Percentiles rank a stretch among this genome's conserved stretches.
phyloP scores from a whole-genome alignment of 1,140 invertebrate genomes.

The Aphaenogaster floridana region DNA sequence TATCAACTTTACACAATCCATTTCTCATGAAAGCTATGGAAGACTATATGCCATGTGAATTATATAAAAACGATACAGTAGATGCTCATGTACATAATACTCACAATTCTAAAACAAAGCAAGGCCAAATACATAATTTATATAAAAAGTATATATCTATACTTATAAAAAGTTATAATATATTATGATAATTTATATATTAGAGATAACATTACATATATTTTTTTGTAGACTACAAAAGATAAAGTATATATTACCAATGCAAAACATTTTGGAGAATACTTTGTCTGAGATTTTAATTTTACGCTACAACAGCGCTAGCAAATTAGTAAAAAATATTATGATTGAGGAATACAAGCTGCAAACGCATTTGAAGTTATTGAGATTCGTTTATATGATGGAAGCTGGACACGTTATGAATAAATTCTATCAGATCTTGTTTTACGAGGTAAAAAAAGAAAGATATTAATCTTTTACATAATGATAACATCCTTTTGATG shows the following conservation, averaged over 20 bases:
- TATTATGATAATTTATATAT: conserved; percentile 12
- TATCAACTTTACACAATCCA: conserved; percentile 82
- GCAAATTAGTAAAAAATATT: conserved; percentile 87
- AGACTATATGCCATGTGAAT: conserved; percentile 77
- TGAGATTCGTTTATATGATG: conserved; percentile 89
- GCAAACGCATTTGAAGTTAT: conserved; percentile 85
- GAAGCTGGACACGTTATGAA: conserved; percentile 89
- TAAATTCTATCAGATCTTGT: conserved; percentile 88
- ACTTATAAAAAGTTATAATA: conserved; percentile 1
- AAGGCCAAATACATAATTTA: conserved; percentile 47
- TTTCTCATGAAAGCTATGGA: conserved; percentile 85
- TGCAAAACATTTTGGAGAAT: conserved; percentile 84
- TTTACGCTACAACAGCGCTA: conserved; percentile 85
- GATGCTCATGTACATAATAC: conserved; percentile 63
- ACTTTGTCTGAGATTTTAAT: conserved; percentile 84
- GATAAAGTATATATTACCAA: conserved; percentile 79
- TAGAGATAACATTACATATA: conserved; percentile 25
- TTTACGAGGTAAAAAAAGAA: conserved; percentile 86
- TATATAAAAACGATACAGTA: conserved; percentile 68
- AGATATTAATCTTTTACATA: not conserved
- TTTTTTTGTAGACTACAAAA: conserved; percentile 76
- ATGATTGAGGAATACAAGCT: conserved; percentile 87
- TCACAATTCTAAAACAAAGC: not conserved
- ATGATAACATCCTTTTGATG: conserved; percentile 53
- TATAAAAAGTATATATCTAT: conserved; percentile 59